A percentile compares a stretch with the other conserved stretches of the same genome.
Evolutionary conservation across 2,113 vertebrate genomes (phyloP).

Genomic region (Chaetorhynchus papuensis): DNA sequence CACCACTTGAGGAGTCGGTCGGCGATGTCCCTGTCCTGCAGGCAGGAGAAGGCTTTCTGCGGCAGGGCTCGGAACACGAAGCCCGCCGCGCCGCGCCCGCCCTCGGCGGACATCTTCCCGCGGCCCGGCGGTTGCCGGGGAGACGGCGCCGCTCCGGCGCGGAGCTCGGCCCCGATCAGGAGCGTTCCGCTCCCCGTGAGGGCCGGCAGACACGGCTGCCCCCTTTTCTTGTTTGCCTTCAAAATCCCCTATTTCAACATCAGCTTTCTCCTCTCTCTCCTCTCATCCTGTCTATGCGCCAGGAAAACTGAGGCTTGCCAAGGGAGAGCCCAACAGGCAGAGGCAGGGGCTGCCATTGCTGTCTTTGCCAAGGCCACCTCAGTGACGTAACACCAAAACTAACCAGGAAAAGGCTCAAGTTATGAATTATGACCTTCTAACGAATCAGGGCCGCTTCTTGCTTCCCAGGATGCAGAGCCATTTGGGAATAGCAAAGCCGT

Average conservation of each 20-base stretch:
- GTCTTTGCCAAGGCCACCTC: too few species aligned
- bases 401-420: background rate
- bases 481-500: fast-evolving
- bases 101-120: slow-evolving; percentile 35
- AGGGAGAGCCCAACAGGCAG: background rate
- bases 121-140: slow-evolving; percentile 13
- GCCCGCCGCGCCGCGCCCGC: fast-evolving
- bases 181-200: background rate
- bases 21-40: slow-evolving; percentile 33
- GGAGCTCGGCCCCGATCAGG: fast-evolving
- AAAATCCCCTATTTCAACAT: background rate
- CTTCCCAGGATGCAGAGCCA: background rate
- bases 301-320: background rate
- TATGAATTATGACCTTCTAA: background rate
- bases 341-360: background rate
- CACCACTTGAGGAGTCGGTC: slow-evolving; percentile 76
- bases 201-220: fast-evolving
- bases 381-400: fast-evolving
- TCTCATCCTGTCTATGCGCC: too few species aligned
- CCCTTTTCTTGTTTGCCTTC: fast-evolving
- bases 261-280: fast-evolving
- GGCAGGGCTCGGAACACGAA: slow-evolving; percentile 66
- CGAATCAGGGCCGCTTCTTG: background rate
- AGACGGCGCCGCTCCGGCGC: background rate
- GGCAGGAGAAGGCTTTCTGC: slow-evolving; percentile 57